Percentiles rank a stretch among this genome's conserved stretches.
Conservation (phyloP, 2,113 vertebrate genomes). For the Potamarius usumacintae region DNA sequence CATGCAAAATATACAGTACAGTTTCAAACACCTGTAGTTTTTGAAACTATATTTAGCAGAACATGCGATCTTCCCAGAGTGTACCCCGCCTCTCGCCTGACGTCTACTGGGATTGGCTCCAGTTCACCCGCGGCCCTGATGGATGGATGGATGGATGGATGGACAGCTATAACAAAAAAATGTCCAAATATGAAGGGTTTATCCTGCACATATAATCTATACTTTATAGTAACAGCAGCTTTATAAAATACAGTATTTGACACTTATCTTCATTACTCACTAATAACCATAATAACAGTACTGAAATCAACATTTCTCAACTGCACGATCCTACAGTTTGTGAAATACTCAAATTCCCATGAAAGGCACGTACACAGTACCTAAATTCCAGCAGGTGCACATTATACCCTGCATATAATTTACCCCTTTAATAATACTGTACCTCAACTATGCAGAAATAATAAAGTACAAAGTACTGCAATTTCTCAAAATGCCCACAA, state of each 20-base stretch:
- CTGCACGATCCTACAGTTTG: neutral
- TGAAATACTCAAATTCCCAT: neutral
- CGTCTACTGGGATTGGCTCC: too few species aligned
- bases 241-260: neutral
- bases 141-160: too few species aligned
- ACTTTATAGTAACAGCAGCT: neutral
- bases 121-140: too few species aligned
- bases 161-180: too few species aligned
- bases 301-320: neutral
- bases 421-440: slow-evolving; percentile 1
- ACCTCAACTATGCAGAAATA: neutral
- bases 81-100: too few species aligned
- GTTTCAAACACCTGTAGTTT: too few species aligned
- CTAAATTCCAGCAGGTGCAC: neutral
- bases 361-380: neutral
- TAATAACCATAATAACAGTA: neutral
- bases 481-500: slow-evolving; percentile 19
- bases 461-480: neutral
- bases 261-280: neutral
- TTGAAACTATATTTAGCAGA: too few species aligned
- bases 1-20: neutral
- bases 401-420: neutral
- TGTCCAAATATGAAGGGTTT: neutral
- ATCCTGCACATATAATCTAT: neutral
- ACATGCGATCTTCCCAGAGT: too few species aligned